A percentile compares a stretch with the other conserved stretches of the same genome.
Evolutionary conservation across 2,113 vertebrate genomes (phyloP).

Genomic region (Entelurus aequoreus): DNA sequence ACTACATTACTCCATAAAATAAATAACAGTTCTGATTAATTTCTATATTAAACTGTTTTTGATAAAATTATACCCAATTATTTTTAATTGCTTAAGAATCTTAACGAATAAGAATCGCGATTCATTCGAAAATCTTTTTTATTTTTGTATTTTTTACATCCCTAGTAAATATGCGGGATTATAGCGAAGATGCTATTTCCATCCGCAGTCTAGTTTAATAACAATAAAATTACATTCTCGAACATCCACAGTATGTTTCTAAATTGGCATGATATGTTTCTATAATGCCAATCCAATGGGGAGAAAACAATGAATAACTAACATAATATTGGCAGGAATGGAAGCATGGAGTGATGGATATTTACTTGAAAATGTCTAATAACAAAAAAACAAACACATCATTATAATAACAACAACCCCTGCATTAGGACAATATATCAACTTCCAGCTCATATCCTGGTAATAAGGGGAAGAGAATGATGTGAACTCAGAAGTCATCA

Average conservation of each 20-base stretch:
- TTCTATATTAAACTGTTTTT: no score
- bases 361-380: constrained; percentile 30
- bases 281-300: constrained; percentile 16
- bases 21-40: no score
- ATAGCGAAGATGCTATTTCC: not conserved
- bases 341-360: constrained; percentile 30
- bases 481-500: constrained; percentile 23
- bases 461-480: constrained; percentile 36
- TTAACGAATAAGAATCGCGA: no score
- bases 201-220: not conserved
- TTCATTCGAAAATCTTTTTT: no score
- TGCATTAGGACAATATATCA: constrained; percentile 31
- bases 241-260: constrained; percentile 1
- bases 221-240: constrained; percentile 4
- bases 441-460: constrained; percentile 27
- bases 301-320: constrained; percentile 9
- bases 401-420: constrained; percentile 23
- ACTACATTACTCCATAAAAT: no score
- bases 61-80: no score
- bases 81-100: no score
- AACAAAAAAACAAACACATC: constrained; percentile 46
- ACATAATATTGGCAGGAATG: constrained; percentile 29
- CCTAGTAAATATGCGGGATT: no score
- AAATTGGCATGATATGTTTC: not conserved
- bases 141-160: no score